Evolutionary conservation across 2,797 vertebrate species (phyloP).

Genomic region (Alauda arvensis): DNA sequence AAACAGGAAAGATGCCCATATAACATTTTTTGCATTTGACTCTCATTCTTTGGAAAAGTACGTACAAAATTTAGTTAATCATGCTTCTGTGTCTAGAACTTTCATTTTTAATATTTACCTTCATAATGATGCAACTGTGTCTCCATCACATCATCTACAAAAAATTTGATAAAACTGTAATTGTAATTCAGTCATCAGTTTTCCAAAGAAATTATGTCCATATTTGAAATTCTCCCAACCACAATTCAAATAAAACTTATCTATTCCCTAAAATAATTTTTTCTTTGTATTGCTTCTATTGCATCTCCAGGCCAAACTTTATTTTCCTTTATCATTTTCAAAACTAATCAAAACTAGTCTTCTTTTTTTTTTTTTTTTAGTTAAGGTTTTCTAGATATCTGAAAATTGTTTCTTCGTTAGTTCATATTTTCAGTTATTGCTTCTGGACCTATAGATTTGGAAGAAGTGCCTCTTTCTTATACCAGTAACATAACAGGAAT

Average conservation of each 20-base stretch:
- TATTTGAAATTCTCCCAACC: not conserved
- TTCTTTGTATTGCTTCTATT: not conserved
- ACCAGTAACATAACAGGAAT: not conserved
- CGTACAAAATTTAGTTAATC: not conserved
- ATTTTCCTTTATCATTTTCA: not conserved
- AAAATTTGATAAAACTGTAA: not conserved
- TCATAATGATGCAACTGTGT: not conserved
- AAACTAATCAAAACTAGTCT: not conserved
- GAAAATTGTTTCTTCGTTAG: not conserved
- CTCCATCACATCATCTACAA: not conserved
- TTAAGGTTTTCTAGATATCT: not conserved
- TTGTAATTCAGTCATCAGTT: not conserved
- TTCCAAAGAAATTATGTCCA: not conserved
- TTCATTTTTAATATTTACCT: not conserved
- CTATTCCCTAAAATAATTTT: not conserved
- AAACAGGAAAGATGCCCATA: not conserved
- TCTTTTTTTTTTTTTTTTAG: not conserved
- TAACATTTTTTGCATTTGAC: not conserved
- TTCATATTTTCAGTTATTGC: not conserved
- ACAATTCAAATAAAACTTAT: not conserved
- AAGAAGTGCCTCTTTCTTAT: not conserved
- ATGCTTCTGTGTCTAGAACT: not conserved
- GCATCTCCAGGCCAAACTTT: not conserved
- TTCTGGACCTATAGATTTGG: not conserved
- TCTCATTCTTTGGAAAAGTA: not conserved